Percentiles rank a stretch among this genome's conserved stretches.
Conservation (phyloP, 2,113 vertebrate genomes). For the Atrichornis clamosus region DNA sequence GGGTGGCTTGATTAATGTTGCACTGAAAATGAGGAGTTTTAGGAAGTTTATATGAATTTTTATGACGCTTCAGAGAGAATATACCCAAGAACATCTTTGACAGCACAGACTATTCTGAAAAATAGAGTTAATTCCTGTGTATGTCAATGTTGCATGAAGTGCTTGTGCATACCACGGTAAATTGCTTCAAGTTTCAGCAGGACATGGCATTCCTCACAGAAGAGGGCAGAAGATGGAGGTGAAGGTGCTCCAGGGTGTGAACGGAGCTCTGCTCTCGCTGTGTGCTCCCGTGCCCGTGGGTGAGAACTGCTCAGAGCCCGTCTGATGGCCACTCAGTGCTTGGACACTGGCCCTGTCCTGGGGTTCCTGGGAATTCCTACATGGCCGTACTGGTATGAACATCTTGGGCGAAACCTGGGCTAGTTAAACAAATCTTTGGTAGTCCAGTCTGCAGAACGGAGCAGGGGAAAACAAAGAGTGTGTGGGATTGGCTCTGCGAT, state of each 20-base stretch:
- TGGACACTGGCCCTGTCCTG: neutral
- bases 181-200: neutral
- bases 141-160: accelerated
- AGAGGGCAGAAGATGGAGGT: neutral
- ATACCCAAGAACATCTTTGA: neutral
- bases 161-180: accelerated
- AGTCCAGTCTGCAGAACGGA: neutral
- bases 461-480: accelerated
- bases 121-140: neutral
- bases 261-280: neutral
- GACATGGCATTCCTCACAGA: neutral
- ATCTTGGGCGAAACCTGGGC: neutral
- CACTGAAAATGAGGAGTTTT: neutral
- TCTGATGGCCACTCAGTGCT: no score
- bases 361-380: neutral
- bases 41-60: neutral
- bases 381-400: neutral
- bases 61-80: neutral
- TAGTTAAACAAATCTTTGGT: neutral
- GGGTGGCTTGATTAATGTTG: neutral
- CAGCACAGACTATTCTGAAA: neutral
- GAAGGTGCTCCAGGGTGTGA: neutral
- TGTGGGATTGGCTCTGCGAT: neutral
- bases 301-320: neutral
- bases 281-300: accelerated